Evolutionary conservation across 2,888 invertebrate species (phyloP), one percentile per base, ranked within the genome.

Genomic region (Dusona sp.): DNA sequence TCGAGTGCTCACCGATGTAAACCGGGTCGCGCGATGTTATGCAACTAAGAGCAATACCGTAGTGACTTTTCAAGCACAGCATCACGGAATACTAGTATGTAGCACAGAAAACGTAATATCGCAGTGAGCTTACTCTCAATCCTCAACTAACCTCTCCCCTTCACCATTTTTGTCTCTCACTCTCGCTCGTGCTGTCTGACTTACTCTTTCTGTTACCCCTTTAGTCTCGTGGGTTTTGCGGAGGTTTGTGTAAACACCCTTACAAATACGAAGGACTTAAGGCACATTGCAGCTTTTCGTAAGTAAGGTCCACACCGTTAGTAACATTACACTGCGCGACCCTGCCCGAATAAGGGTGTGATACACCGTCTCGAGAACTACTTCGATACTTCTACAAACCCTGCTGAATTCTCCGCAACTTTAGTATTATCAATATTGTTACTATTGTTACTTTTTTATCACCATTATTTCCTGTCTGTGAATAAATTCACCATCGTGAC

Each of bases 1-100:
- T 89, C 84, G 86, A 87, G 87, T 86, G 86, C 85, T 84, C 88
- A 88, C 83, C 83, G 86, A 86, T 87, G 89, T 88, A 88, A 88
- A 87, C 85, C 83, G 85, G 87, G 83, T 87, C 79, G 86, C 72
- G 65, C 84, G 75, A 68, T 65, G 57, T 84, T 79, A 68, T 75
- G 82, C 74, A 64, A 77, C 78, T 54, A 57, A 48, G 75, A 64
- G 82, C 75, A 75, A 75, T 79, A 79, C 74, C 65, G 87, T 57
- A 74, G 57, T 68, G 70, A 73, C 72, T 77, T 68, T 74, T 29
- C 38, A 36, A 64, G 45, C 25, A 65, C 73, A 73, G 77, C 61
- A 82, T 70, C 82, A 67, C 36, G n/a, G 48, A 78, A 70, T 65
- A 54, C 38, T 68, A 83, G 79, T 70, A 64, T 16, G 45, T 45